A percentile compares a stretch with the other conserved stretches of the same genome.
phyloP scores from a whole-genome alignment of 2,888 invertebrate species.

The Cheilosia pagana region DNA sequence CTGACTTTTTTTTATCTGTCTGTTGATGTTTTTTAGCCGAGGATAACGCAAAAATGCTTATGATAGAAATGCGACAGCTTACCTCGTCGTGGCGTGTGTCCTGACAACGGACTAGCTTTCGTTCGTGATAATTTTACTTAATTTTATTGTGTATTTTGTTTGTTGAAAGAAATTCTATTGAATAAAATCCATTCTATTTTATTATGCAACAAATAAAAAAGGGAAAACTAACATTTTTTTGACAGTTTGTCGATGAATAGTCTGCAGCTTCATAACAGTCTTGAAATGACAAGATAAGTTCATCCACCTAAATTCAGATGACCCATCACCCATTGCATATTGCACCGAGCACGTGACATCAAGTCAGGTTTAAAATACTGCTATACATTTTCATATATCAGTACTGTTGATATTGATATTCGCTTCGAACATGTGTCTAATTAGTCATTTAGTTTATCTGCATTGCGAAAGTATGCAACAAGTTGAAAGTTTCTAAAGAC shows the following conservation, averaged over 20 bases:
- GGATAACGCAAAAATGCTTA: conserved; percentile 44
- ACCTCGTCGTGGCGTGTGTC: conserved; percentile 15
- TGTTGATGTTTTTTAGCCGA: conserved; percentile 1
- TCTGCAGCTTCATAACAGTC: no score
- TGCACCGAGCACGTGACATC: no score
- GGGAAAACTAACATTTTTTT: background rate
- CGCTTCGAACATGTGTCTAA: no score
- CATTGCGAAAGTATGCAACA: no score
- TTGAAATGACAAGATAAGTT: no score
- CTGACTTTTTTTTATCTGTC: conserved; percentile 76
- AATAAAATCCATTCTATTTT: conserved; percentile 68
- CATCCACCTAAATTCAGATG: no score
- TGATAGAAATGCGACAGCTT: conserved; percentile 30
- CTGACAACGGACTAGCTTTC: conserved; percentile 63
- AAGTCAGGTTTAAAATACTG: no score
- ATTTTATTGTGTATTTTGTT: conserved; percentile 65
- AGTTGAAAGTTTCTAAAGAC: no score
- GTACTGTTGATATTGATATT: no score
- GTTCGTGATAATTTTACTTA: conserved; percentile 73
- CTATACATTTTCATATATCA: no score
- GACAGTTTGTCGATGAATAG: background rate
- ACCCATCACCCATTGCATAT: no score
- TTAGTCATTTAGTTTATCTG: no score
- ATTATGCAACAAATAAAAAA: conserved; percentile 45
- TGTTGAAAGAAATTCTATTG: conserved; percentile 59